Base-by-base conservation (phyloP, 2,113 vertebrate genomes). In the Cynocephalus volans region DNA sequence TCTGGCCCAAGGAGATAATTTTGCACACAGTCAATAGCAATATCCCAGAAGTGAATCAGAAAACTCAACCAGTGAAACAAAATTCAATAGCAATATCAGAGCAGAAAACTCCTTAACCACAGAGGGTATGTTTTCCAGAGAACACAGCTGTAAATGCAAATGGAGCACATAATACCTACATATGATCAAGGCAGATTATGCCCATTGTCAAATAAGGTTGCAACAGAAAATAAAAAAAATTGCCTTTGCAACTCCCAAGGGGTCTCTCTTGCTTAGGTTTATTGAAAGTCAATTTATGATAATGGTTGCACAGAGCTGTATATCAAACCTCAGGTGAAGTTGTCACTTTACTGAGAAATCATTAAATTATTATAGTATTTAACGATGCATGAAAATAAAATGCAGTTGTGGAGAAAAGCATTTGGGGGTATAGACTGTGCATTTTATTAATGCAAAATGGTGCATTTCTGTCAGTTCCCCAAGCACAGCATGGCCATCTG, bases 1-100 rank as follows among this genome's bases (percentile, higher is more conserved):
- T 98, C 96, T 97, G 96, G 85, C 80, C 76, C 76, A 96, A 97
- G 91, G 81, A 98, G 77, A 98, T 97, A 96, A 97, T 96, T 97
- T 97, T 98, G 86, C 67, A 95, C 75, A 96, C 60, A 95, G 95
- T 97, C 97, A 98, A 93, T 96, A 97, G 93, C 67, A 98, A 97
- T 97, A 98, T 96, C 82, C 58, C 88, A 97, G 88, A 48, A 45
- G 88, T 67, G 83, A 98, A 93, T 33, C 67, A 98, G 92, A 97
- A 98, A 96, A 94, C 73, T 90, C 86, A 95, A 77, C 28, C 48
- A 75, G 81, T 92, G 93, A 98, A 98, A 97, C 50, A 95, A 98
- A 97, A 98, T 97, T 98, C 97, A 98, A 28, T 87, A 96, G 90
- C 58, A 98, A 81, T 62, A 95, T 92, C 69, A 76, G 69, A 98